Base-by-base conservation (phyloP, 2,888 invertebrate genomes). In the Polymixis flavicincta region DNA sequence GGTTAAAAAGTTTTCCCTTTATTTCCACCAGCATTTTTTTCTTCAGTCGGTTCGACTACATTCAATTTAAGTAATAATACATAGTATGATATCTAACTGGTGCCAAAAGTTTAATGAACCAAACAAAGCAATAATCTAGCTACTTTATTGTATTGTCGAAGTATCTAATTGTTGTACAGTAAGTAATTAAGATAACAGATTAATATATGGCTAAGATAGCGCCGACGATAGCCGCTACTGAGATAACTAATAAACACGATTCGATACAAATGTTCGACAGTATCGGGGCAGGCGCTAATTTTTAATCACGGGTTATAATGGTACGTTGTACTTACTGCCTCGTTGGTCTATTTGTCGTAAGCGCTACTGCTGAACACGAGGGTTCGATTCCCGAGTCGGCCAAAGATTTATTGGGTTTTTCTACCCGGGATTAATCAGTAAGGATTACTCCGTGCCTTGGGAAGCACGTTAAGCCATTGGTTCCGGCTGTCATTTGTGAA, bases 151-250 rank as follows among this genome's bases (percentile, higher is more conserved):
- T 77, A 61, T 75, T 74, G 80, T 74, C 66, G 57, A 83, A 79
- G 82, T 82, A 88, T 89, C 82, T 87, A 89, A 90, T 90, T 86
- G 81, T 83, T 83, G 76, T 80, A 73, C 83, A 78, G 82, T 88
- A 85, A 86, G 82, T 82, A 77, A 82, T 87, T 86, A 87, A 85
- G 85, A 89, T 87, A 87, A 83, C 71, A 74, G 82, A 79, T 76
- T 82, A 85, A 74, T 78, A 82, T 81, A 87, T 81, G 32, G 75
- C 69, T 78, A 32, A 75, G 83, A 89, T 89, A 84, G 72, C 76
- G 77, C 81, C 84, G 85, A 85, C 73, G 91, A 91, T 91, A 90
- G 64, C 73, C 64, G 85, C 83, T 81, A 64, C 48, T 76, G 75
- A 74, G 76, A 81, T 78, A 78, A 82, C 66, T 76, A 72, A 74